Evolutionary conservation across 2,113 vertebrate genomes (phyloP).

Genomic region (Xerus inauris): DNA sequence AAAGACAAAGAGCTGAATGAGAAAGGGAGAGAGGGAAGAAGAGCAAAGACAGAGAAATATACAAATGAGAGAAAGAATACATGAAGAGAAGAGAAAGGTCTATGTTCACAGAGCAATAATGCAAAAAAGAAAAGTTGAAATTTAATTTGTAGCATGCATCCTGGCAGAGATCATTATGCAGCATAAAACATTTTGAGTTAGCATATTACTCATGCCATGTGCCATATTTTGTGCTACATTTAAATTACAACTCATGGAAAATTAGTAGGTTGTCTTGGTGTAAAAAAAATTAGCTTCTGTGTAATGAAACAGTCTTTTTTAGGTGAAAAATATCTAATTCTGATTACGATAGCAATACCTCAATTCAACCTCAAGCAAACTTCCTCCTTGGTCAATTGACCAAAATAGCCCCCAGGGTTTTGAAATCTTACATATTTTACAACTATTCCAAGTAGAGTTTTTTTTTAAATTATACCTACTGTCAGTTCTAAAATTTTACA

Average conservation of each 20-base stretch:
- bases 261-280: background rate
- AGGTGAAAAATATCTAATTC: background rate
- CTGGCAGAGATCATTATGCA: background rate
- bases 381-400: background rate
- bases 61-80: background rate
- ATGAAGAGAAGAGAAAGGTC: background rate
- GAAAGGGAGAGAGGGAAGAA: background rate
- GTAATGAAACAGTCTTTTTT: background rate
- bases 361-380: background rate
- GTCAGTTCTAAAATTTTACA: background rate
- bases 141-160: background rate
- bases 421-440: background rate
- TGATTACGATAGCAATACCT: background rate
- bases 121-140: background rate
- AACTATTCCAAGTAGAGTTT: background rate
- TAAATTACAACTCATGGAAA: conserved; percentile 9
- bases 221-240: background rate
- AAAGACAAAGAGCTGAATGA: background rate
- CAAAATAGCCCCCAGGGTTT: background rate
- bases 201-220: background rate
- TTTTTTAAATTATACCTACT: background rate
- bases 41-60: background rate
- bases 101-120: background rate
- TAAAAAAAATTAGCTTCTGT: conserved; percentile 13
- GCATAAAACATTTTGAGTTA: background rate